Evolutionary conservation across 2,113 vertebrate species (phyloP).

Genomic region (Camelus bactrianus): DNA sequence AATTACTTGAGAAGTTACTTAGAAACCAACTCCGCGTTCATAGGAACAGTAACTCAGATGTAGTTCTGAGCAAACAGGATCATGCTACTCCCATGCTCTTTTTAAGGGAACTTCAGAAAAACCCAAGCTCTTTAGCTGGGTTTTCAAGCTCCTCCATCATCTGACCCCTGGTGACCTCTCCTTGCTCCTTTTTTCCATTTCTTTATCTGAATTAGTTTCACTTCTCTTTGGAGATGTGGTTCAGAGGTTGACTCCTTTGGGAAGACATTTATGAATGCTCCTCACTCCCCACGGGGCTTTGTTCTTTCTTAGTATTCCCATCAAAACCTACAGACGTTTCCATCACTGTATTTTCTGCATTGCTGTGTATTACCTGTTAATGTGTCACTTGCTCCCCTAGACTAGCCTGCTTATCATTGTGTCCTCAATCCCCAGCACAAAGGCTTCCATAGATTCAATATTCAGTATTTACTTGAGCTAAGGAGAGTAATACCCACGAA

Average conservation of each 20-base stretch:
- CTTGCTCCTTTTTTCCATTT: neutral
- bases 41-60: neutral
- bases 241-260: neutral
- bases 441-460: neutral
- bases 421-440: neutral
- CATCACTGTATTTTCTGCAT: neutral
- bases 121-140: neutral
- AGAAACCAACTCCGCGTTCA: neutral
- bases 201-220: neutral
- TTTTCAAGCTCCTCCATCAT: neutral
- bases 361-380: neutral
- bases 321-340: neutral
- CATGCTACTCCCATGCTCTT: fast-evolving
- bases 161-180: neutral
- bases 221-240: neutral
- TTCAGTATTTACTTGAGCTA: neutral
- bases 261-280: neutral
- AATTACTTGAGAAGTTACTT: neutral
- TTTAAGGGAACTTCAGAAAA: neutral
- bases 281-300: neutral
- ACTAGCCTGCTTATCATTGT: fast-evolving
- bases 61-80: neutral
- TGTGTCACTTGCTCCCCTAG: neutral
- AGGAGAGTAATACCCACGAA: neutral
- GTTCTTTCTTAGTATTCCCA: neutral